A percentile compares a stretch with the other conserved stretches of the same genome.
Evolutionary conservation across 2,888 invertebrate genomes (phyloP).

Genomic region (Aphrophora alni): DNA sequence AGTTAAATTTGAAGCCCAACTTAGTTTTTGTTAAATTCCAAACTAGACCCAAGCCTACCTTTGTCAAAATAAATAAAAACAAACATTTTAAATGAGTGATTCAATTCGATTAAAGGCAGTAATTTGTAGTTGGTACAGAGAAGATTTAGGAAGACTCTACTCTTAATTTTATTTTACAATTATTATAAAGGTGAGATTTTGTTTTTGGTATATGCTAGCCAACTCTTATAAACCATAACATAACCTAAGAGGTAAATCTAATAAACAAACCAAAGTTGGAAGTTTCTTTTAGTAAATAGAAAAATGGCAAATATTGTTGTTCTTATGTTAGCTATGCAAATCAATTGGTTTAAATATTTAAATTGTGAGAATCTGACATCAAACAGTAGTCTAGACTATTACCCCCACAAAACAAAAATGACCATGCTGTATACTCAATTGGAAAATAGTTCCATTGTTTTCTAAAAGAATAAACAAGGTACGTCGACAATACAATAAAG

Average conservation of each 20-base stretch:
- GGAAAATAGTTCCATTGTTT: slow-evolving; percentile 27
- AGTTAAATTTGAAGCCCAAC: too few species aligned
- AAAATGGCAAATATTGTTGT: background rate
- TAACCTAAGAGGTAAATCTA: background rate
- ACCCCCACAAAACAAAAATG: slow-evolving; percentile 28
- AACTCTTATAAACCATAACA: background rate
- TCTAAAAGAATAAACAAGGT: background rate
- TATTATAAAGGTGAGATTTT: too few species aligned
- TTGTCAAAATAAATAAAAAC: too few species aligned
- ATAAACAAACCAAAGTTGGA: background rate
- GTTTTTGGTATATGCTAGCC: background rate
- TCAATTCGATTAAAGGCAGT: too few species aligned
- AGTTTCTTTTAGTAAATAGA: background rate
- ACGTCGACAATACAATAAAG: background rate
- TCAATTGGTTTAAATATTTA: background rate
- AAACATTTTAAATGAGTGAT: too few species aligned
- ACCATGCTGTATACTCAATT: slow-evolving; percentile 28
- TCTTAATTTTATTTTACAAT: too few species aligned
- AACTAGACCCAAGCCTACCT: too few species aligned
- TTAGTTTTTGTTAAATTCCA: too few species aligned
- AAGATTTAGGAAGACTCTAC: too few species aligned
- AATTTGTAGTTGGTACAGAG: too few species aligned
- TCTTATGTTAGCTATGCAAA: background rate
- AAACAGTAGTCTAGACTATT: background rate
- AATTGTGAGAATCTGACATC: background rate